A percentile compares a stretch with the other conserved stretches of the same genome.
Conservation (phyloP, 1,140 invertebrate species). For the Drosophila santomea region DNA sequence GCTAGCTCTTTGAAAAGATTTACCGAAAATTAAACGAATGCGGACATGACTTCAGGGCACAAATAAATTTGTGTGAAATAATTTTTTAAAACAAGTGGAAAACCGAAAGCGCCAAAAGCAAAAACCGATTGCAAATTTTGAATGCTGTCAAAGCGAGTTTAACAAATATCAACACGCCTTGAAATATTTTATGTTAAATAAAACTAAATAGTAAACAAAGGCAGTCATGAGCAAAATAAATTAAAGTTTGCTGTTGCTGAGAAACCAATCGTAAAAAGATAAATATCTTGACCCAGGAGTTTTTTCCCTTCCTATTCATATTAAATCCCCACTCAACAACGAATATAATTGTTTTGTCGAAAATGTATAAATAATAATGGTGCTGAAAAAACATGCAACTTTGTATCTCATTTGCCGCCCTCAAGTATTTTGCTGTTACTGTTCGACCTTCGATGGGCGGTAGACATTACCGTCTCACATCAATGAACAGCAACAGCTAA, state of each 20-base stretch:
- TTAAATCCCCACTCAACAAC: conserved; percentile 11
- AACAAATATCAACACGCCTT: conserved; percentile 47
- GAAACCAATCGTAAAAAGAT: conserved; percentile 5
- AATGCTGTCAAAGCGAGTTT: conserved; percentile 38
- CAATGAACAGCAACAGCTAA: conserved; percentile 64
- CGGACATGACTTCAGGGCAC: conserved; percentile 28
- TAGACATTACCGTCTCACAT: conserved; percentile 67
- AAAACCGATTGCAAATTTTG: conserved; percentile 1
- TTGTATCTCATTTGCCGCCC: conserved; percentile 55
- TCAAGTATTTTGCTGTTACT: conserved; percentile 59
- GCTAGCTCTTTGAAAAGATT: conserved; percentile 24
- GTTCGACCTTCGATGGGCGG: conserved; percentile 71
- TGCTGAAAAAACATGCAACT: conserved; percentile 30
- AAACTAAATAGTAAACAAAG: conserved; percentile 53
- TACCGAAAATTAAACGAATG: conserved; percentile 26
- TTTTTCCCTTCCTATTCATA: conserved; percentile 10
- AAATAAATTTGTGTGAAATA: conserved; percentile 35
- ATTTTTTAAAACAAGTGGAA: conserved; percentile 34
- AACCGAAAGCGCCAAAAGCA: conserved; percentile 25
- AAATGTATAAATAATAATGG: conserved; percentile 43
- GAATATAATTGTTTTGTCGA: conserved; percentile 58
- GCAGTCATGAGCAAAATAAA: conserved; percentile 44
- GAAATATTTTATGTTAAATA: conserved; percentile 44
- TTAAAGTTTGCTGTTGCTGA: conserved; percentile 19
- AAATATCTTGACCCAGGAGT: conserved; percentile 12